Evolutionary conservation across 1,140 invertebrate genomes (phyloP).

Genomic region (Drosophila novamexicana): DNA sequence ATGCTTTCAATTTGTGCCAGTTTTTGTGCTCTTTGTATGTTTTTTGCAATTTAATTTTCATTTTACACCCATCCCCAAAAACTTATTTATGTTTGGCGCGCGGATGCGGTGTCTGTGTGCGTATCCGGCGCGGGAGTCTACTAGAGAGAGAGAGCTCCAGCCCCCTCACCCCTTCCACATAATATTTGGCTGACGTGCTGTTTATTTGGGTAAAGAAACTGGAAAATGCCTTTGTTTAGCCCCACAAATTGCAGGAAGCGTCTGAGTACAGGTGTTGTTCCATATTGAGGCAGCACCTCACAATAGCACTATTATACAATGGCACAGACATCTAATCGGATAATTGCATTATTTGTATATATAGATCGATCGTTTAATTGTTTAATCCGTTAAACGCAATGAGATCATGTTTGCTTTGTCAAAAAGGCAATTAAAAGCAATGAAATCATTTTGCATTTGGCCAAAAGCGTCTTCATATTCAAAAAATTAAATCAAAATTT

Average conservation of each 20-base stretch:
- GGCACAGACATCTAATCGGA: conserved; percentile 2
- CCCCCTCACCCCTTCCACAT: not conserved
- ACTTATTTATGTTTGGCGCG: conserved; percentile 70
- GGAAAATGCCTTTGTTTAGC: conserved; percentile 55
- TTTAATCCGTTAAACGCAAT: conserved; percentile 43
- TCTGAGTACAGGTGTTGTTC: conserved; percentile 60
- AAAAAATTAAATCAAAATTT: conserved; percentile 38
- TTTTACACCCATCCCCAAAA: conserved; percentile 70
- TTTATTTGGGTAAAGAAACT: conserved; percentile 54
- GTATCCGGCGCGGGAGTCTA: conserved; percentile 37
- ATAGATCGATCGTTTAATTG: conserved; percentile 18
- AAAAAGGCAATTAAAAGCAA: conserved; percentile 71
- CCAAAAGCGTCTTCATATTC: conserved; percentile 24
- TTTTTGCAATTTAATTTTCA: conserved; percentile 81
- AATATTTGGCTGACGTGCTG: conserved; percentile 42
- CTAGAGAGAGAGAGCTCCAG: not conserved
- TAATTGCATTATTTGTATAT: conserved; percentile 19
- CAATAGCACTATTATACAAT: conserved; percentile 15
- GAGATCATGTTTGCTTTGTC: conserved; percentile 73
- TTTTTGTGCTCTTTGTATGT: conserved; percentile 38
- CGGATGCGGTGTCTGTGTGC: conserved; percentile 52
- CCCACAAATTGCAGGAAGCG: conserved; percentile 75
- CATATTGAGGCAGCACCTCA: conserved; percentile 5
- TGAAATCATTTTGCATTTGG: conserved; percentile 68
- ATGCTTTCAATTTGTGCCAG: conserved; percentile 55